A percentile compares a stretch with the other conserved stretches of the same genome.
phyloP scores from a whole-genome alignment of 1,140 invertebrate species.

The Proales similis region DNA sequence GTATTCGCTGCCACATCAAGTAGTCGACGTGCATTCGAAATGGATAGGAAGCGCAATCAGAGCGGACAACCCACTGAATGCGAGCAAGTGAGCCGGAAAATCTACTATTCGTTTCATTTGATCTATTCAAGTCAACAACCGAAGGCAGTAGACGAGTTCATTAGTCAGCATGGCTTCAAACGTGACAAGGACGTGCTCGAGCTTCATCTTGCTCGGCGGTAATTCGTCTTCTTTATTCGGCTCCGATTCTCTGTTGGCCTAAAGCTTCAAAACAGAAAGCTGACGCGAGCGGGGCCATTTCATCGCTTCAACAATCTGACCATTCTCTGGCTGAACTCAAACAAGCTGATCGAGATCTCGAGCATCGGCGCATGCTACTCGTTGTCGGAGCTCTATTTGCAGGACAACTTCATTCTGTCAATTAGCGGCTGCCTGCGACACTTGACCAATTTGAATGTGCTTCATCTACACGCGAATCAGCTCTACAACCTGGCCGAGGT shows the following conservation, averaged over 20 bases:
- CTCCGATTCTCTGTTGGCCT: background rate
- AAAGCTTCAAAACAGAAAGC: background rate
- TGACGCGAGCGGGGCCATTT: constrained; percentile 2
- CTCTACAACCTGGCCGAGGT: constrained; percentile 1
- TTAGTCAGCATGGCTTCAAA: constrained; percentile 14
- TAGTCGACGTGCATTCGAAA: too few species aligned
- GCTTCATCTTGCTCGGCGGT: constrained; percentile 17
- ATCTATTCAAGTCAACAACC: too few species aligned
- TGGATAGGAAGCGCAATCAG: too few species aligned
- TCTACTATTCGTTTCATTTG: too few species aligned
- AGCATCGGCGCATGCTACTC: constrained; percentile 23
- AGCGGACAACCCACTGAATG: too few species aligned
- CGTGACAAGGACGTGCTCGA: constrained; percentile 28
- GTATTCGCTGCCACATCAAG: too few species aligned
- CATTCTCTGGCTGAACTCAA: constrained; percentile 26
- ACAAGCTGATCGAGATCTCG: constrained; percentile 15
- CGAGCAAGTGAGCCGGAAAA: too few species aligned
- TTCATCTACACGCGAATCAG: constrained; percentile 31
- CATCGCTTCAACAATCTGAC: constrained; percentile 23
- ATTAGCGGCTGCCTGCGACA: constrained; percentile 10
- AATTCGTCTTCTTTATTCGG: background rate
- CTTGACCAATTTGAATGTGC: constrained; percentile 32
- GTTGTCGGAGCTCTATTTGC: constrained; percentile 22
- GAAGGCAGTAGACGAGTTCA: constrained; percentile 27
- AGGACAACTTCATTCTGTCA: constrained; percentile 34